phyloP scores from a whole-genome alignment of 2,888 invertebrate genomes.

The Byasa hedistus region DNA sequence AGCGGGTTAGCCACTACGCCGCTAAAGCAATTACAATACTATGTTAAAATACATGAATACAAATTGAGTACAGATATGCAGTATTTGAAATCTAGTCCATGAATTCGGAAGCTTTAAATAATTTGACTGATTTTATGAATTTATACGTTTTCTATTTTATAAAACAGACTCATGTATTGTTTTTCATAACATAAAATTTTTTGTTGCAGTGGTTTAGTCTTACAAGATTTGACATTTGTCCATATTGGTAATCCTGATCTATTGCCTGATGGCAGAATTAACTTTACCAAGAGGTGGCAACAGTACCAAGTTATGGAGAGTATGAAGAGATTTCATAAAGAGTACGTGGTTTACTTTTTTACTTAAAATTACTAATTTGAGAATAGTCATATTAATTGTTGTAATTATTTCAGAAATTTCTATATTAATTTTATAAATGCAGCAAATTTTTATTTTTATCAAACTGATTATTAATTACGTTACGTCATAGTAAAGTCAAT shows the following conservation, averaged over 20 bases:
- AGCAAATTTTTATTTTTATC: too few relatives aligned
- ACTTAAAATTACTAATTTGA: not conserved
- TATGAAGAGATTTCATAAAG: slow-evolving; percentile 98
- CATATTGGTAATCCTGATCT: slow-evolving; percentile 98
- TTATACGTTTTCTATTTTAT: not conserved
- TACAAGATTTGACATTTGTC: slow-evolving; percentile 99
- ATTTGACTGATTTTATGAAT: too few relatives aligned
- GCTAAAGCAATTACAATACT: too few relatives aligned
- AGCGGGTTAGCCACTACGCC: too few relatives aligned
- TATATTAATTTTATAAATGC: not conserved
- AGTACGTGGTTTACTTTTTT: slow-evolving; percentile 81
- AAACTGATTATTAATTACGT: too few relatives aligned
- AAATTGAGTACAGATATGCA: too few relatives aligned
- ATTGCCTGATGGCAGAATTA: slow-evolving; percentile 91
- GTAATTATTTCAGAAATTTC: not conserved
- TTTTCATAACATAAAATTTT: not conserved
- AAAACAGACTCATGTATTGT: too few relatives aligned
- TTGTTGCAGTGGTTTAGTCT: slow-evolving; percentile 91
- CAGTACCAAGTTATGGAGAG: slow-evolving; percentile 99
- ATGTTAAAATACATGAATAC: too few relatives aligned
- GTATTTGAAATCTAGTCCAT: too few relatives aligned
- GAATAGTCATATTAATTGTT: too few relatives aligned
- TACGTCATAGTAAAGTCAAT: too few relatives aligned
- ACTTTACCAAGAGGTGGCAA: slow-evolving; percentile 99
- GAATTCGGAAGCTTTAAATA: too few relatives aligned